Conservation (phyloP, 2,113 vertebrate species). For the Epinephelus lanceolatus region DNA sequence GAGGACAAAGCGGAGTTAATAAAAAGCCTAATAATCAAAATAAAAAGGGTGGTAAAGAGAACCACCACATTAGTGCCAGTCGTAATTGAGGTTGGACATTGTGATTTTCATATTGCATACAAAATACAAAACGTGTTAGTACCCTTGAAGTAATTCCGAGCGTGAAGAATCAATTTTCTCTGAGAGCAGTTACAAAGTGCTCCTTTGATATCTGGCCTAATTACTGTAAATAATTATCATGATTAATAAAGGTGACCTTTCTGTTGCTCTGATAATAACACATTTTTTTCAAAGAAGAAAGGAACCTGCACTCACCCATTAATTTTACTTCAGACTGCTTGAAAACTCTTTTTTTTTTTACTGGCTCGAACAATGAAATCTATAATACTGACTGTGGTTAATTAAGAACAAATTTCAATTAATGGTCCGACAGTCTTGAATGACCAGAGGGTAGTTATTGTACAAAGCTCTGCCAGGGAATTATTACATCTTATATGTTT, state of each 20-base stretch:
- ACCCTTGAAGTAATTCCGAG: conserved; percentile 71
- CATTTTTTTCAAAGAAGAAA: conserved; percentile 41
- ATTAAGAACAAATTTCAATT: conserved; percentile 68
- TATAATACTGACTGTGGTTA: conserved; percentile 41
- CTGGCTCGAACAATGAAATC: conserved; percentile 43
- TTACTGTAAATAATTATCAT: conserved; percentile 81
- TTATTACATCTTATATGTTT: conserved; percentile 17
- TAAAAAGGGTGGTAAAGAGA: conserved; percentile 5
- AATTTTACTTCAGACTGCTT: conserved; percentile 54
- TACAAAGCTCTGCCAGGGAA: conserved; percentile 32
- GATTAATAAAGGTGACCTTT: conserved; percentile 83
- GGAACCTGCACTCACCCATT: conserved; percentile 39
- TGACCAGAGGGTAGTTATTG: conserved; percentile 39
- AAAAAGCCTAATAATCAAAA: background rate
- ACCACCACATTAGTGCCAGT: conserved; percentile 5
- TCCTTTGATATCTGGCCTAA: conserved; percentile 77
- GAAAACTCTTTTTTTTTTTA: conserved; percentile 44
- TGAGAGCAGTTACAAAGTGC: conserved; percentile 54
- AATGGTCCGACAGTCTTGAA: conserved; percentile 46
- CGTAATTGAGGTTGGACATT: conserved; percentile 28
- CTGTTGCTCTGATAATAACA: conserved; percentile 64
- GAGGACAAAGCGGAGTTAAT: background rate
- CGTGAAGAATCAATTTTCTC: conserved; percentile 77
- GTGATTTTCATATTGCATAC: conserved; percentile 42
- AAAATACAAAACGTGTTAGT: conserved; percentile 36